phyloP scores from a whole-genome alignment of 2,888 invertebrate species.

The Darwinula stevensoni region DNA sequence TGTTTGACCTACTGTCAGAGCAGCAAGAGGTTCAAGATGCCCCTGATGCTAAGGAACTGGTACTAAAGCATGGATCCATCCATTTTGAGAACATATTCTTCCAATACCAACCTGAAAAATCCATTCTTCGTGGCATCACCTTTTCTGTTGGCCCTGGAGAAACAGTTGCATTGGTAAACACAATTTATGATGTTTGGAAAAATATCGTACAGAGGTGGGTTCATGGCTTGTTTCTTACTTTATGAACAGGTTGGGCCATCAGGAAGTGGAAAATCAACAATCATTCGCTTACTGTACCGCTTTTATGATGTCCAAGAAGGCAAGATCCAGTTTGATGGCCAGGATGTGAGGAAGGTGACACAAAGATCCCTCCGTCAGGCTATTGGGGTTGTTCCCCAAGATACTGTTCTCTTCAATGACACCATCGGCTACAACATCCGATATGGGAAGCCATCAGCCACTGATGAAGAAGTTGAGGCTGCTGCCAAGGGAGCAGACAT shows the following conservation, averaged over 20 bases:
- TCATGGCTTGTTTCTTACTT: no score
- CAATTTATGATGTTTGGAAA: no score
- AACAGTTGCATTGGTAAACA: slow-evolving; percentile 27
- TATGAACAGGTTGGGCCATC: slow-evolving; percentile 43
- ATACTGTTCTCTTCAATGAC: slow-evolving; percentile 81
- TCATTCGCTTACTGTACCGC: slow-evolving; percentile 72
- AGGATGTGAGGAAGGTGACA: slow-evolving; percentile 55
- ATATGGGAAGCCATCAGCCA: slow-evolving; percentile 52
- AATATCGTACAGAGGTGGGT: background rate
- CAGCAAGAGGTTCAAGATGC: slow-evolving; percentile 60
- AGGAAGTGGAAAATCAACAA: slow-evolving; percentile 81
- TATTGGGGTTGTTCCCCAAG: slow-evolving; percentile 89
- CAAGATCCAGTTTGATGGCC: slow-evolving; percentile 54
- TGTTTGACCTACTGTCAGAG: slow-evolving; percentile 78
- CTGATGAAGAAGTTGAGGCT: slow-evolving; percentile 48
- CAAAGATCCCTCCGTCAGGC: slow-evolving; percentile 50
- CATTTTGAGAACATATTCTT: slow-evolving; percentile 75
- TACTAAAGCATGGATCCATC: slow-evolving; percentile 29
- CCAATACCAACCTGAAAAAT: slow-evolving; percentile 46
- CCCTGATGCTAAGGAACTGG: slow-evolving; percentile 38
- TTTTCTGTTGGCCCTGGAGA: slow-evolving; percentile 53
- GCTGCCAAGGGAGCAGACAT: slow-evolving; percentile 81
- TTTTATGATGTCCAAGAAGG: slow-evolving; percentile 85
- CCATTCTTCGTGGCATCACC: slow-evolving; percentile 40
- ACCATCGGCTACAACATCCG: slow-evolving; percentile 76